phyloP scores from a whole-genome alignment of 2,888 invertebrate species.

The Chromoteleia sp. region DNA sequence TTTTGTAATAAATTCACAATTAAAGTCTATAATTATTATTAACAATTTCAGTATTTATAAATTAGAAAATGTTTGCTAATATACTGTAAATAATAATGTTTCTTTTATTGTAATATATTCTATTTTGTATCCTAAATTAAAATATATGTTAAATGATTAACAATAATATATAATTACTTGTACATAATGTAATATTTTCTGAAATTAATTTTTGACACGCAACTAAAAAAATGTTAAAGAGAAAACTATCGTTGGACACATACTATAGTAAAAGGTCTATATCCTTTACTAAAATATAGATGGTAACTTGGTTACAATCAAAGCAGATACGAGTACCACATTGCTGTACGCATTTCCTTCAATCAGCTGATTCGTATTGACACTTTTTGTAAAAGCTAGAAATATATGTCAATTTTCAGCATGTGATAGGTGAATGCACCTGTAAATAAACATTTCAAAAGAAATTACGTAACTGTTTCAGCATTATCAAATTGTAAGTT shows the following conservation, averaged over 20 bases:
- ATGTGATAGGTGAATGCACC: not conserved
- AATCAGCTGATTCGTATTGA: conserved; percentile 55
- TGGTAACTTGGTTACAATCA: conserved; percentile 3
- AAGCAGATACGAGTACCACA: conserved; percentile 1
- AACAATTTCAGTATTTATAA: no score
- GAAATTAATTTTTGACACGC: no score
- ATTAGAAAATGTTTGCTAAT: no score
- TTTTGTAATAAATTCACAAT: no score
- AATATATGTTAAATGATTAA: no score
- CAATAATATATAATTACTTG: no score
- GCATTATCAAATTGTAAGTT: not conserved
- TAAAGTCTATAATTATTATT: no score
- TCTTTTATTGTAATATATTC: no score
- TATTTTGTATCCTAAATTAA: no score
- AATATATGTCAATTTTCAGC: conserved; percentile 1
- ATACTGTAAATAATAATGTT: no score
- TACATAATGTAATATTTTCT: no score
- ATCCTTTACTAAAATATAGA: conserved; percentile 26
- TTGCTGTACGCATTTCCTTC: conserved; percentile 26
- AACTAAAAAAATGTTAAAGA: no score
- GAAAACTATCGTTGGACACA: not conserved
- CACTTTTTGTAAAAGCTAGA: conserved; percentile 39
- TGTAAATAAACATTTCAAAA: not conserved
- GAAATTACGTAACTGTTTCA: not conserved
- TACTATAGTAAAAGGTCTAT: conserved; percentile 37